Conservation (phyloP, 2,888 invertebrate genomes). For the Apotomis betuletana region DNA sequence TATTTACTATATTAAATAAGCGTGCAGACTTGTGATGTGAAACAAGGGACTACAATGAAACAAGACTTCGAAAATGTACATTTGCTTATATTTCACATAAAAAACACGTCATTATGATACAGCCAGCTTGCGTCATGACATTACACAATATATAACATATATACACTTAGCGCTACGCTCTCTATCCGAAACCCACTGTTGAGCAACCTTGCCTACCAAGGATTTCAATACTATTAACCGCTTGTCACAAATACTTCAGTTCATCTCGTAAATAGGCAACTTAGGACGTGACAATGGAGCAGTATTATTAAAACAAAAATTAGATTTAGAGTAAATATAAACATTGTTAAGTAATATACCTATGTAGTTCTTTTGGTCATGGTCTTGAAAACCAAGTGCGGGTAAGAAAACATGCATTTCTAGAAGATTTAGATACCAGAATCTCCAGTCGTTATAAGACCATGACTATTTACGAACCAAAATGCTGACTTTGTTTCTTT, state of each 20-base stretch:
- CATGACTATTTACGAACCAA: no score
- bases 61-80: slow-evolving; percentile 72
- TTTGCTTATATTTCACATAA: slow-evolving; percentile 80
- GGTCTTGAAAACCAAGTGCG: no score
- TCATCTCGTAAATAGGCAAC: no score
- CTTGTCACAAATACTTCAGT: slow-evolving; percentile 4
- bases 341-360: no score
- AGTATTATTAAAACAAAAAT: no score
- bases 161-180: slow-evolving; percentile 54
- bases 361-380: no score
- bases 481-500: no score
- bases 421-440: no score
- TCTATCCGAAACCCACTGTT: slow-evolving; percentile 42
- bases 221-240: slow-evolving; percentile 9
- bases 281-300: no score
- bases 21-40: neutral
- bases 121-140: slow-evolving; percentile 55
- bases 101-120: slow-evolving; percentile 70
- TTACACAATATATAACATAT: slow-evolving; percentile 58
- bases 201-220: slow-evolving; percentile 43
- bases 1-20: neutral
- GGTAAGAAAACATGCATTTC: no score
- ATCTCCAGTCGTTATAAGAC: no score
- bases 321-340: no score
- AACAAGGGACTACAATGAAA: slow-evolving; percentile 61